Conservation (phyloP, 2,797 vertebrate species). For the Esox masquinongy region DNA sequence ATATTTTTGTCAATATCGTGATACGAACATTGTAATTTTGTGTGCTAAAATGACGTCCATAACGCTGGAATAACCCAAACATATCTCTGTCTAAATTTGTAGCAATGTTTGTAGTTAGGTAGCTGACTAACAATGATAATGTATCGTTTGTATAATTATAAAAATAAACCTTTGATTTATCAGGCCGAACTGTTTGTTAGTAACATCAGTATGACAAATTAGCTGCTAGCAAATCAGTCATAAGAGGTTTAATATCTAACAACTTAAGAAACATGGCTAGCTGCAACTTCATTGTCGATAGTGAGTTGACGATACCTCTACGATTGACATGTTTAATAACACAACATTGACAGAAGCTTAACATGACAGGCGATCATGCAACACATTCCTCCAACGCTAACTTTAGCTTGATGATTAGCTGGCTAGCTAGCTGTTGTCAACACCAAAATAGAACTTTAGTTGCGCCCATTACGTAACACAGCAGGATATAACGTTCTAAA, state of each 20-base stretch:
- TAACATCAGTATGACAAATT: background rate
- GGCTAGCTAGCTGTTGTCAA: constrained; percentile 55
- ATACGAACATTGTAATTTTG: too few relatives aligned
- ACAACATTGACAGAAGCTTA: background rate
- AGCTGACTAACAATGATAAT: background rate
- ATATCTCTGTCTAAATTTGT: background rate
- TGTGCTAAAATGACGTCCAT: too few relatives aligned
- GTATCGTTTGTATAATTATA: background rate
- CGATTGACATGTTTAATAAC: background rate
- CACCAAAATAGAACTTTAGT: constrained; percentile 65
- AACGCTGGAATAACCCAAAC: too few relatives aligned
- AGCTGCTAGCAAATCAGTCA: background rate
- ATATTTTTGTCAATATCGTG: too few relatives aligned
- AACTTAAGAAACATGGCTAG: background rate
- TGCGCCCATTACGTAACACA: constrained; percentile 69
- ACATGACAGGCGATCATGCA: background rate
- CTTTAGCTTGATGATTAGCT: constrained; percentile 2
- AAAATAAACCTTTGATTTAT: background rate
- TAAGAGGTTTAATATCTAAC: background rate
- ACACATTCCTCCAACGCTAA: constrained; percentile 1
- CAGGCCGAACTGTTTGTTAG: background rate
- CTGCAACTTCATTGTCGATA: background rate
- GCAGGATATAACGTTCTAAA: constrained; percentile 38
- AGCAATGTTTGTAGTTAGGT: background rate
- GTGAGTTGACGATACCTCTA: background rate